Base-by-base conservation (phyloP, 1,140 invertebrate species). In the Monomorium pharaonis region DNA sequence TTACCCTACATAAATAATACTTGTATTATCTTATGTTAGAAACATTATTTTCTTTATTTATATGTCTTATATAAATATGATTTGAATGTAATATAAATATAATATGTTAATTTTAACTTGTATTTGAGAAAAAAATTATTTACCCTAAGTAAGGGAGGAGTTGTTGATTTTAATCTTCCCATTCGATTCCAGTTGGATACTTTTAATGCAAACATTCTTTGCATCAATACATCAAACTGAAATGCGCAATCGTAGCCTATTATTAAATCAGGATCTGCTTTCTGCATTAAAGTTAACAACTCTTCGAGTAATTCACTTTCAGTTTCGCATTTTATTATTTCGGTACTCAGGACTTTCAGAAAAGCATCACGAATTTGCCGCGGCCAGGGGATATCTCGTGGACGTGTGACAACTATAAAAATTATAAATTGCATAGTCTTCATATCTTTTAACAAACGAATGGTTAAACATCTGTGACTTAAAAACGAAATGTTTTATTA, bases 231-330 rank as follows among this genome's bases (percentile, higher is more conserved):
- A 92, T 98, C 98, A 75, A 99, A 96, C 92, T 99, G 98, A 94
- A 98, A 99, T 10, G 97, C 97, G 93, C 97, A 96, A 94, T 99
- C 99, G 93, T 99, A 98, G 2, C 98, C 99, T 7, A 99, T 96
- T 65, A 99, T 96, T 14, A 99, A 94, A 95, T 99, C 99, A 0
- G 99, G 98, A 96, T 99, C 99, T 49, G 98, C 95, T 92, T 97
- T 97, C 91, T 97, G 96, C 84, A 99, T 97, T 92, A 98, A 97
- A 0, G 97, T 97, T 70, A 99, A 95, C 84, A 99, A 97, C 93
- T 97, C 98, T 84, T 97, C 98, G 0, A 99, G 93, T 2, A 99
- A 95, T 56, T 97, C 97, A 86, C 98, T 94, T 95, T 99, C 99
- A 10, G 97, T 97, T 72, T 99, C 97, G 89, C 97, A 97, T 94